Evolutionary conservation across 2,888 invertebrate genomes (phyloP).

Genomic region (Galerucella pusilla): DNA sequence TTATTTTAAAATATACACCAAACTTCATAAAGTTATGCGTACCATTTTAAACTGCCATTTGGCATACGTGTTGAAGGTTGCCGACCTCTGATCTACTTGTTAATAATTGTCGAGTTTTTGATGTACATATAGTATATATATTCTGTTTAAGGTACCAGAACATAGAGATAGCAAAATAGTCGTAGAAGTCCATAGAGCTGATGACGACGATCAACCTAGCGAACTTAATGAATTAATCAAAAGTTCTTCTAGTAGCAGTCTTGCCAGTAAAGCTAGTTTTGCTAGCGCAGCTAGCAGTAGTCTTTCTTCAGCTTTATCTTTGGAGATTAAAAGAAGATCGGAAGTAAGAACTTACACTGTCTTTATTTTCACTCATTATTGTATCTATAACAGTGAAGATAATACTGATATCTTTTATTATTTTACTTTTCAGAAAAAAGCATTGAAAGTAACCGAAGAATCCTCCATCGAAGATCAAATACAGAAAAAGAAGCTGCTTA

Average conservation of each 20-base stretch:
- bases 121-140: too few relatives aligned
- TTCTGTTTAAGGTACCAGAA: slow-evolving; percentile 59
- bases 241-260: slow-evolving; percentile 62
- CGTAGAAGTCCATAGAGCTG: slow-evolving; percentile 79
- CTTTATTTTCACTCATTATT: too few relatives aligned
- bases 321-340: slow-evolving; percentile 76
- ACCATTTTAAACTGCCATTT: too few relatives aligned
- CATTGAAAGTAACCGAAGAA: slow-evolving; percentile 49
- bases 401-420: background rate
- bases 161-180: slow-evolving; percentile 73
- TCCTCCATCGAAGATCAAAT: slow-evolving; percentile 62
- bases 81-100: background rate
- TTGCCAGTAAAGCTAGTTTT: slow-evolving; percentile 61
- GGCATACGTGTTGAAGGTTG: too few relatives aligned
- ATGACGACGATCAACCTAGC: slow-evolving; percentile 58
- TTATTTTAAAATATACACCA: too few relatives aligned
- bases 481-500: slow-evolving; percentile 64
- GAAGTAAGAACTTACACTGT: slow-evolving; percentile 66
- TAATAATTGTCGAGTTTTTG: too few relatives aligned
- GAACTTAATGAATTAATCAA: slow-evolving; percentile 54
- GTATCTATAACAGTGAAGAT: background rate
- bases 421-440: slow-evolving; percentile 55
- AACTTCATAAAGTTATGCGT: too few relatives aligned
- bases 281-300: slow-evolving; percentile 65
- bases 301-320: slow-evolving; percentile 76